Evolutionary conservation across 2,113 vertebrate species (phyloP).

Genomic region (Calypte anna): DNA sequence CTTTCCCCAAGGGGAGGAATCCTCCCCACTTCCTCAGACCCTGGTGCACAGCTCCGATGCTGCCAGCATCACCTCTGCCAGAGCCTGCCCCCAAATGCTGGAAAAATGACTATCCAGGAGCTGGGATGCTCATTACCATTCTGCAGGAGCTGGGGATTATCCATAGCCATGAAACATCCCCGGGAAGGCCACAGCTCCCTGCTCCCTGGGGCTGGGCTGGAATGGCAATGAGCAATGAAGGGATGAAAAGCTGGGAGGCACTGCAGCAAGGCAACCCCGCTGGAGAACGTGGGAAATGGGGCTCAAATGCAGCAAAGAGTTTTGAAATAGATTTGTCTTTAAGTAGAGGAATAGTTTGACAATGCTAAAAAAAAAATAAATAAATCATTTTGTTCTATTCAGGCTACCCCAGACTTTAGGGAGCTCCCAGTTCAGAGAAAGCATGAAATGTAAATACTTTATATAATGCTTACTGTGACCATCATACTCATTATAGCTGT

Average conservation of each 20-base stretch:
- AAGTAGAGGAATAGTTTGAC: background rate
- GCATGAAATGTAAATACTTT: constrained; percentile 28
- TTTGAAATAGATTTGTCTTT: background rate
- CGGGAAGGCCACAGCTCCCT: background rate
- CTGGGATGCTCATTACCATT: background rate
- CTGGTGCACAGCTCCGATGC: too few relatives aligned
- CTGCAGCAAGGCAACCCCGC: fast-evolving
- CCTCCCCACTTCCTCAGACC: too few relatives aligned
- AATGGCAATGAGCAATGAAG: background rate
- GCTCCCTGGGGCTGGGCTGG: background rate
- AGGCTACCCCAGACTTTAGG: background rate
- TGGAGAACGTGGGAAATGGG: background rate
- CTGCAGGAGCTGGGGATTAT: background rate
- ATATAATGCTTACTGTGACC: background rate
- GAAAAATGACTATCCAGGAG: background rate
- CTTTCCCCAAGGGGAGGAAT: too few relatives aligned
- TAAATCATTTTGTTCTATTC: background rate
- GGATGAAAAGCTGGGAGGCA: constrained; percentile 1
- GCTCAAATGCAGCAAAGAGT: background rate
- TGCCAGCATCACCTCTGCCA: background rate
- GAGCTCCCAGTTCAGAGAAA: constrained; percentile 25
- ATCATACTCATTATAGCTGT: background rate
- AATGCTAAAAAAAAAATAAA: background rate
- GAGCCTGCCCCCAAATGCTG: background rate
- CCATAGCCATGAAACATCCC: background rate